Evolutionary conservation across 2,797 vertebrate species (phyloP), one percentile per base, ranked within the genome.

Genomic region (Tauraco hartlaubi): DNA sequence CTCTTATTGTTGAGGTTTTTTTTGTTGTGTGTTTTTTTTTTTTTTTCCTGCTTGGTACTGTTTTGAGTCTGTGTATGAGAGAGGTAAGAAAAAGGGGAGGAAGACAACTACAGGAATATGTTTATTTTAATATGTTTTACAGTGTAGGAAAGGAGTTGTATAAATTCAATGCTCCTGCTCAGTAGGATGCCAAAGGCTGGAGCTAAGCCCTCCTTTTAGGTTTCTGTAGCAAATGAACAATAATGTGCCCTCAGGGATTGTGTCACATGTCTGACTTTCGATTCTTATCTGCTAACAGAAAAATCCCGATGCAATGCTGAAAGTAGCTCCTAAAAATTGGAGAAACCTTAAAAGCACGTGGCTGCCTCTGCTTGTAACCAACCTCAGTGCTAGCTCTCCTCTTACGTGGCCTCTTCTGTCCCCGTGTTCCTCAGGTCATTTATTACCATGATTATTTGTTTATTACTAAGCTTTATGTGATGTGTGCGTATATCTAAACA

Each of bases 1-100:
- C 95, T 95, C 78, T 97, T 90, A 97, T 95, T 98, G 92, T 98
- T 37, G 11, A 15, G 25, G 12, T 13, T 23, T 22, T 12, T 15
- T 37, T 11, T 5, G 22, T 76, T 35, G 35, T 35, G 35, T 35
- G 35, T 35, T 35, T 55, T 19, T 35, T 26, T 55, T 19, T 35
- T 26, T 85, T 71, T 86, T 82, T 48, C 11, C 63, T 92, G 29
- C 76, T 96, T 25, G 6, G 79, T 54, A 23, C 55, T 96, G 75
- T 94, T 91, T 85, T 79, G 83, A 69, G 62, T 78, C 81, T 85
- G 85, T 93, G 73, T 92, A 80, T 11, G 28, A 92, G 86, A 86
- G 15, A 48, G 82, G 66, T 39, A 25, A 51, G 61, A n/a, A n/a
- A n/a, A n/a, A 92, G 62, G 71, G 67, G 78, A 88, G 85, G 92